These are phyloP conservation scores for Drosophila basisetae DNA, from an alignment of 2,888 invertebrate species.

Conservation along the genomic window DNA sequence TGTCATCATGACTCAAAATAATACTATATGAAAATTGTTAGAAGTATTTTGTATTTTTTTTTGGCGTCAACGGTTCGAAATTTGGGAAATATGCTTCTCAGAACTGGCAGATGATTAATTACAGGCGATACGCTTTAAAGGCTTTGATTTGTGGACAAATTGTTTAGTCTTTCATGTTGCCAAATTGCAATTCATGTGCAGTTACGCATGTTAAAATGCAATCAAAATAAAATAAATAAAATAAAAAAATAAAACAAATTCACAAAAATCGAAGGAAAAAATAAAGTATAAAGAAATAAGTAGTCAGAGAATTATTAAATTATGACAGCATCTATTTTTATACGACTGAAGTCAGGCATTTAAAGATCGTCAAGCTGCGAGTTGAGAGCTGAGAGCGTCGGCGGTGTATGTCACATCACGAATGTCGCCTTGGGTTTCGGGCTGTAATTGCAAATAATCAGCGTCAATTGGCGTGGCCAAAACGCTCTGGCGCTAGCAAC, in stretches of 20 bases:
- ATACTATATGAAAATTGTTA: background rate
- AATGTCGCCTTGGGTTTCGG: slow-evolving; percentile 66
- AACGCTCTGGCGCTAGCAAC: slow-evolving; percentile 29
- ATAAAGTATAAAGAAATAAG: slow-evolving; percentile 8
- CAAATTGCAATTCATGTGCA: slow-evolving; percentile 42
- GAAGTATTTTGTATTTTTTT: background rate
- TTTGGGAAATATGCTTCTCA: background rate
- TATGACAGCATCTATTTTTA: slow-evolving; percentile 67
- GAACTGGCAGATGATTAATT: slow-evolving; percentile 20
- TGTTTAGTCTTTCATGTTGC: slow-evolving; percentile 64
- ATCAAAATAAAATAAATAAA: slow-evolving; percentile 37
- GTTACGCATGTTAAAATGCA: slow-evolving; percentile 64
- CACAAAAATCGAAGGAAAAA: slow-evolving; percentile 8
- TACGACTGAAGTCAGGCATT: slow-evolving; percentile 38
- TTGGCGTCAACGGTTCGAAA: background rate
- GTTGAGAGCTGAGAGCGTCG: slow-evolving; percentile 29
- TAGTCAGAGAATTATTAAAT: slow-evolving; percentile 45
- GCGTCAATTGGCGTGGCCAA: slow-evolving; percentile 74
- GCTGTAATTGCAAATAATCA: slow-evolving; percentile 76
- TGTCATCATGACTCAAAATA: background rate
- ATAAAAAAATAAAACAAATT: background rate
- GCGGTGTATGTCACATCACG: slow-evolving; percentile 58
- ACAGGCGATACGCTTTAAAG: slow-evolving; percentile 58
- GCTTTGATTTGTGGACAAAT: slow-evolving; percentile 34
- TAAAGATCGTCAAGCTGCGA: slow-evolving; percentile 29